These are phyloP conservation scores for Copidosoma aretas DNA, from an alignment of 2,888 invertebrate genomes.

Conservation along the genomic window DNA sequence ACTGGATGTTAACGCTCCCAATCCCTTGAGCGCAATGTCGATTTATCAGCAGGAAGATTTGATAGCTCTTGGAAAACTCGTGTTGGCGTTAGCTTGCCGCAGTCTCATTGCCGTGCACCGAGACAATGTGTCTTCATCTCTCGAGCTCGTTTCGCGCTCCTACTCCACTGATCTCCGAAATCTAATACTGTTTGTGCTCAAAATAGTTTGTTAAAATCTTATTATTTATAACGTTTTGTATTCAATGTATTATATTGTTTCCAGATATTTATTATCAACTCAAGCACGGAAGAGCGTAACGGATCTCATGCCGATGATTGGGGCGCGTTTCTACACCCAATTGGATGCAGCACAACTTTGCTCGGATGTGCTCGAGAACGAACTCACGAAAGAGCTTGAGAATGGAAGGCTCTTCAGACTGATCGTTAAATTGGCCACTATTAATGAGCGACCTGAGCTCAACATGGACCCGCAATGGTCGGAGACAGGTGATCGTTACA, in stretches of 20 bases:
- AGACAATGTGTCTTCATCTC: slow-evolving; percentile 85
- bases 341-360: slow-evolving; percentile 88
- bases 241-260: slow-evolving; percentile 38
- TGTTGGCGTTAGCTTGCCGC: slow-evolving; percentile 92
- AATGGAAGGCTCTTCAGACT: slow-evolving; percentile 92
- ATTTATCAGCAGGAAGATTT: slow-evolving; percentile 92
- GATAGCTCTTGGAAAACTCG: slow-evolving; percentile 86
- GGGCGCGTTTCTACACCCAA: slow-evolving; percentile 95
- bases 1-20: slow-evolving; percentile 74
- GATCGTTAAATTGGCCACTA: slow-evolving; percentile 88
- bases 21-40: slow-evolving; percentile 71
- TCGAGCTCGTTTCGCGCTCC: slow-evolving; percentile 87
- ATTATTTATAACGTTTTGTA: slow-evolving; percentile 18
- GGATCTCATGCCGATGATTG: slow-evolving; percentile 99
- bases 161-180: slow-evolving; percentile 95
- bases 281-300: slow-evolving; percentile 79
- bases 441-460: slow-evolving; percentile 95
- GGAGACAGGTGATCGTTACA: slow-evolving; percentile 97
- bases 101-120: slow-evolving; percentile 84
- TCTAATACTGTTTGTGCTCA: slow-evolving; percentile 79
- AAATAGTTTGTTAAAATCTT: slow-evolving; percentile 8
- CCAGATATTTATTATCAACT: slow-evolving; percentile 77
- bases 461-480: slow-evolving; percentile 95
- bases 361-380: slow-evolving; percentile 88
- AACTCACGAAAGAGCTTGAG: slow-evolving; percentile 91